Base-by-base conservation (phyloP, 2,888 invertebrate genomes). In the Abrostola triplasia region DNA sequence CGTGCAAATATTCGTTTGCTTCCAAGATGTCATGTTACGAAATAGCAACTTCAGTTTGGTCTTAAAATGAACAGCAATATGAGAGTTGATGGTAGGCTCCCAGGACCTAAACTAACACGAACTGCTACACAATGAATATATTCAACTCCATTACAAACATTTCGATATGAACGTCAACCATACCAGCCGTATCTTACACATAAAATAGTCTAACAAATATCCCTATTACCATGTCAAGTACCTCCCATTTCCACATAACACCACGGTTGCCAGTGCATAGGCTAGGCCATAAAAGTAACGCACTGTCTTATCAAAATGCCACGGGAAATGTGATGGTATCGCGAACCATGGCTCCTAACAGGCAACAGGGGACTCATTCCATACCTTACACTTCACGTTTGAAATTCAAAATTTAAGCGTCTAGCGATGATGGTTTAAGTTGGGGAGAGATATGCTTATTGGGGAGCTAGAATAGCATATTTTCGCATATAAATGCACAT, bases 301-400 rank as follows among this genome's bases (percentile, higher is more conserved):
- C 81, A 82, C 70, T 81, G 83, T 82, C 87, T 88, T 88, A 88
- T 88, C 88, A 88, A 83, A 86, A 87, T 86, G 87, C 85, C 85
- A 83, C 79, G 81, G 86, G 75, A 83, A 83, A 83, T 84, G 84
- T 81, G 86, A 83, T 84, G 80, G 77, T 79, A 80, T 79, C 82
- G 79, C 67, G 67, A 77, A 71, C 77, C 75, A 81, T 82, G 81
- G 78, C 70, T 78, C 77, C 82, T 86, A 87, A 92, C 86, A 79
- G 85, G 79, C 89, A 86, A 68, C 92, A 76, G 68, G 92, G 92
- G 92, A 90, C 85, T 89, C 73, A 86, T 91, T 85, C 77, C 82
- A 81, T 86, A 86, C 89, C 87, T 87, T 86, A 89, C 85, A 85
- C 84, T 76, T 80, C 79, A 80, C 77, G 82, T 83, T 81, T 80